Conservation (phyloP, 2,113 vertebrate genomes). For the Neofelis nebulosa region DNA sequence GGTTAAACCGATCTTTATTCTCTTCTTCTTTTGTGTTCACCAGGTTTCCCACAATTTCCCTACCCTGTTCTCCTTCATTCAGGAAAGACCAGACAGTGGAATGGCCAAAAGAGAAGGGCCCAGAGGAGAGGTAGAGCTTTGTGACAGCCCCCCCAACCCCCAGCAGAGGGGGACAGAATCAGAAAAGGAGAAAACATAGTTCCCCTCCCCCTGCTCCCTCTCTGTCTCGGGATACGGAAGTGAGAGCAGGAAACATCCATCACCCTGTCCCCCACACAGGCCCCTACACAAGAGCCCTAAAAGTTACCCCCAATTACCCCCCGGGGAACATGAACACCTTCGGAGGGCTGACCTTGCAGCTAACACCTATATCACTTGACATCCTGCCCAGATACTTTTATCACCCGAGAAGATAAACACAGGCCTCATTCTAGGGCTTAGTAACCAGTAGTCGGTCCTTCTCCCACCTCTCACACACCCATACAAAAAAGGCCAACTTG, state of each 20-base stretch:
- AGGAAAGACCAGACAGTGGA: neutral
- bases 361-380: neutral
- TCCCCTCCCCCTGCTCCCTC: neutral
- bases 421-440: neutral
- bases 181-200: neutral
- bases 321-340: neutral
- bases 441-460: neutral
- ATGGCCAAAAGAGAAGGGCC: neutral
- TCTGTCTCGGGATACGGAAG: neutral
- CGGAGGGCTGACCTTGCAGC: neutral
- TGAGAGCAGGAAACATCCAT: neutral
- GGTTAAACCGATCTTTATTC: constrained; percentile 6
- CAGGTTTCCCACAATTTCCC: neutral
- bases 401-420: neutral
- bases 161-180: neutral
- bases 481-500: neutral
- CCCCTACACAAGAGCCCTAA: neutral
- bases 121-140: neutral
- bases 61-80: neutral
- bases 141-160: neutral
- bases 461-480: neutral
- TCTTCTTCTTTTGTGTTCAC: neutral
- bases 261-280: neutral
- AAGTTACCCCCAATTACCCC: neutral
- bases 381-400: neutral